Evolutionary conservation across 2,797 vertebrate species (phyloP).

Genomic region (Anguilla marmorata): DNA sequence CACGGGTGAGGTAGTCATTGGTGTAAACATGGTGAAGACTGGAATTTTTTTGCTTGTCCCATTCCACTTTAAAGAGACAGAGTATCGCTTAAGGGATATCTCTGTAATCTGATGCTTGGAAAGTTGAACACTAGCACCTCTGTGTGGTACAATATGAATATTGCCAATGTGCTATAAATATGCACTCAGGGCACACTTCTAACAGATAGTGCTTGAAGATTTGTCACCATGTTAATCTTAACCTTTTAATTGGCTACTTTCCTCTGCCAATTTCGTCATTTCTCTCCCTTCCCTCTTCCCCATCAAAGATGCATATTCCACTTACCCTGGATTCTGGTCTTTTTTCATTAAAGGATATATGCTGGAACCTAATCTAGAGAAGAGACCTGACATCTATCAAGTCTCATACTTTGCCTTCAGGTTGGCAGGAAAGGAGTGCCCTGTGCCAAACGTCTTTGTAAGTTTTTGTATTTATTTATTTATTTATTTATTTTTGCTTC

Average conservation of each 20-base stretch:
- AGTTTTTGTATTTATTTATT: conserved; percentile 64
- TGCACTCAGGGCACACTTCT: not conserved
- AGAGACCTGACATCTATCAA: conserved; percentile 95
- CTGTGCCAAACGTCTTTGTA: conserved; percentile 92
- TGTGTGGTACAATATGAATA: conserved; percentile 24
- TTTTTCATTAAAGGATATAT: conserved; percentile 81
- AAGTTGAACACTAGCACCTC: conserved; percentile 17
- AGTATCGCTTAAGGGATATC: not conserved
- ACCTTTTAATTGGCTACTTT: not conserved
- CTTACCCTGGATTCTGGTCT: not conserved
- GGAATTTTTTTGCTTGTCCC: not conserved
- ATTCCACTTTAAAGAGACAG: not conserved
- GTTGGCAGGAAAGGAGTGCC: conserved; percentile 89
- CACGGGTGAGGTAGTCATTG: not conserved
- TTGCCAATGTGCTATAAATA: not conserved
- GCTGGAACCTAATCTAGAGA: conserved; percentile 93
- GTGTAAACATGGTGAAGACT: not conserved
- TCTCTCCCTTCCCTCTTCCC: not conserved
- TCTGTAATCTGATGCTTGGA: not conserved
- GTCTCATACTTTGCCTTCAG: conserved; percentile 95
- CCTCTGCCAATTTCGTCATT: not conserved
- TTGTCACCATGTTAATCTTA: not conserved
- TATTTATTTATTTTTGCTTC: not conserved
- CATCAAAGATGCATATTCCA: not conserved
- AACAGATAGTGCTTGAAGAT: not conserved